These are phyloP conservation scores for Stenolophus ochropezus DNA, from an alignment of 2,888 invertebrate genomes.

Conservation along the genomic window DNA sequence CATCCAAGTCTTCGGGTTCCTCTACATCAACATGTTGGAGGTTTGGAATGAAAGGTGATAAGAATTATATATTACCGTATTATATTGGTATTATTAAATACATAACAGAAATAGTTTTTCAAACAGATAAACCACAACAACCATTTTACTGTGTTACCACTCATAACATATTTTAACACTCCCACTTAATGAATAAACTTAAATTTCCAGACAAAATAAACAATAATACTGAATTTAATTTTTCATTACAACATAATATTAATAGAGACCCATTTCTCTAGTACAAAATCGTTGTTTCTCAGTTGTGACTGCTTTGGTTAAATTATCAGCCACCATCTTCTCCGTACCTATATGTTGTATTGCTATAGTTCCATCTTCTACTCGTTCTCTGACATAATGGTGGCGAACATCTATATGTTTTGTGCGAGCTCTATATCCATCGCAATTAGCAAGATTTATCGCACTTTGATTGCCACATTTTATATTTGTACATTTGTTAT, in stretches of 20 bases:
- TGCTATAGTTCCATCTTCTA: slow-evolving; percentile 57
- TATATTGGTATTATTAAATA: too few relatives aligned
- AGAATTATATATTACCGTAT: too few relatives aligned
- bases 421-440: slow-evolving; percentile 60
- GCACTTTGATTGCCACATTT: slow-evolving; percentile 62
- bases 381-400: slow-evolving; percentile 62
- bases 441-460: slow-evolving; percentile 60
- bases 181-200: slow-evolving; percentile 44
- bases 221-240: slow-evolving; percentile 30
- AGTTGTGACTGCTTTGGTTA: slow-evolving; percentile 70
- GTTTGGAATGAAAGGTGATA: too few relatives aligned
- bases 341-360: slow-evolving; percentile 59
- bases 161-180: slow-evolving; percentile 36
- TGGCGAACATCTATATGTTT: slow-evolving; percentile 61
- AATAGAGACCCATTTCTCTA: slow-evolving; percentile 44
- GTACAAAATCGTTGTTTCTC: slow-evolving; percentile 69
- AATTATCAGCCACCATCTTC: slow-evolving; percentile 62
- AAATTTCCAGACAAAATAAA: not conserved
- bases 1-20: too few relatives aligned
- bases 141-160: slow-evolving; percentile 18
- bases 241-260: slow-evolving; percentile 39
- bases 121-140: too few relatives aligned
- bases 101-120: too few relatives aligned
- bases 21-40: too few relatives aligned
- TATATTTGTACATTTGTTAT: slow-evolving; percentile 15